Evolutionary conservation across 2,113 vertebrate species (phyloP), one percentile per base, ranked within the genome.

Genomic region (Microtus pennsylvanicus): DNA sequence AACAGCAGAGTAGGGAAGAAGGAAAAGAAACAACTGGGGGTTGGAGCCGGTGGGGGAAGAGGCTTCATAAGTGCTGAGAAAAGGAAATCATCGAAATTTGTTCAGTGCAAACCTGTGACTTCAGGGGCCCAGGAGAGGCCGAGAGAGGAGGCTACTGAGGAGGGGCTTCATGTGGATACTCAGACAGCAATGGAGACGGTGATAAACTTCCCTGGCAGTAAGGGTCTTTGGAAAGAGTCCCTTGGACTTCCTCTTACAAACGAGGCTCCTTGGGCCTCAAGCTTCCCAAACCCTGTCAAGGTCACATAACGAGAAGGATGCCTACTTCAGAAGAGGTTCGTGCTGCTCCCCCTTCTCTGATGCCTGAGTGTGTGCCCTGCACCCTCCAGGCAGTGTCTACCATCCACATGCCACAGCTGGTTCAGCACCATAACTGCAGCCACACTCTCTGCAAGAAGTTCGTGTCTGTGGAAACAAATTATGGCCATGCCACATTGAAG

Each of bases 11-110:
- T 63, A 35, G 6, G 87, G 17, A 83, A 65, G 55, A 35, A 87
- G 83, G 87, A 85, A 42, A 87, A 89, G 24, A 92, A 96, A 1
- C 13, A 16, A 47, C 5, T 14, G 69, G n/a, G 19, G 50, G 28
- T 3, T 26, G 45, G 77, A 14, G 35, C 21, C 22, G 4, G 45
- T 22, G 35, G 72, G 93, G 76, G 80, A 75, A 87, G 3, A 67
- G 52, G 12, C 30, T 94, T 97, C 92, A 61, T n/a, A 96, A 96
- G 83, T 65, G 67, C 92, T 97, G 96, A 97, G 91, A 86, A 90
- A 89, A 85, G 87, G 47, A 97, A 97, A 97, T 55, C 78, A 9
- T 7, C 78, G 13, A 90, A 94, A 96, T 95, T 74, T 91, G 45
- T 45, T 97, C 45, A 67, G 85, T 63, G 87, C 78, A 61, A 96